These are phyloP conservation scores for Erebia aethiops DNA, from an alignment of 2,888 invertebrate genomes.

Conservation along the genomic window DNA sequence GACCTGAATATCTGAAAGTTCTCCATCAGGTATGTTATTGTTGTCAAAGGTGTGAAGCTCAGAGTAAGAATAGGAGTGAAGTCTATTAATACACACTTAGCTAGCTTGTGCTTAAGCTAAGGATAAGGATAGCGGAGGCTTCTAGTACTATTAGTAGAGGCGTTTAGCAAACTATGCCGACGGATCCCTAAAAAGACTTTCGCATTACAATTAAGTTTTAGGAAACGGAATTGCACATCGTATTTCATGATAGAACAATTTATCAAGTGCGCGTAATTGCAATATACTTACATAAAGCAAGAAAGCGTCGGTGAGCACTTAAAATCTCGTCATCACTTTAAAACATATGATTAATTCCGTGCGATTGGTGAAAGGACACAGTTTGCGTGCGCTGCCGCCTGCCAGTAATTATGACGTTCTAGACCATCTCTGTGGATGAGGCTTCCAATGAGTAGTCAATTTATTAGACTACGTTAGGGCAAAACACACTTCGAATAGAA, in stretches of 20 bases:
- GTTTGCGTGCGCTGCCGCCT: conserved; percentile 22
- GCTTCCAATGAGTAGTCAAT: not conserved
- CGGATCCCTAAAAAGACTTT: not conserved
- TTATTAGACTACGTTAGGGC: not conserved
- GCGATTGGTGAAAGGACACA: conserved; percentile 47
- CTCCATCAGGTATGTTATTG: too few relatives aligned
- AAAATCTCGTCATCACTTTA: conserved; percentile 24
- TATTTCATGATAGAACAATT: conserved; percentile 19
- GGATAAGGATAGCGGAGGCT: too few relatives aligned
- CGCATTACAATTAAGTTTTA: conserved; percentile 17
- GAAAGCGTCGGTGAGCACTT: conserved; percentile 20
- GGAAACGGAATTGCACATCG: not conserved
- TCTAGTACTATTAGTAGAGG: too few relatives aligned
- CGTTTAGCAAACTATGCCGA: not conserved
- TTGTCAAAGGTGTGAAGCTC: too few relatives aligned
- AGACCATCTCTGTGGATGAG: not conserved
- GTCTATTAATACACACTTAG: too few relatives aligned
- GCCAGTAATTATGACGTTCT: conserved; percentile 23
- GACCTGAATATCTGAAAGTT: too few relatives aligned
- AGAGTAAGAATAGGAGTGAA: too few relatives aligned
- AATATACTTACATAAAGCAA: conserved; percentile 20
- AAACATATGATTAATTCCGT: conserved; percentile 41
- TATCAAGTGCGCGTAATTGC: conserved; percentile 18
- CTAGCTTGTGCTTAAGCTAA: too few relatives aligned
- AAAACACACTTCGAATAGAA: too few relatives aligned